Base-by-base conservation (phyloP, 2,888 invertebrate genomes). In the Arenicola marina region DNA sequence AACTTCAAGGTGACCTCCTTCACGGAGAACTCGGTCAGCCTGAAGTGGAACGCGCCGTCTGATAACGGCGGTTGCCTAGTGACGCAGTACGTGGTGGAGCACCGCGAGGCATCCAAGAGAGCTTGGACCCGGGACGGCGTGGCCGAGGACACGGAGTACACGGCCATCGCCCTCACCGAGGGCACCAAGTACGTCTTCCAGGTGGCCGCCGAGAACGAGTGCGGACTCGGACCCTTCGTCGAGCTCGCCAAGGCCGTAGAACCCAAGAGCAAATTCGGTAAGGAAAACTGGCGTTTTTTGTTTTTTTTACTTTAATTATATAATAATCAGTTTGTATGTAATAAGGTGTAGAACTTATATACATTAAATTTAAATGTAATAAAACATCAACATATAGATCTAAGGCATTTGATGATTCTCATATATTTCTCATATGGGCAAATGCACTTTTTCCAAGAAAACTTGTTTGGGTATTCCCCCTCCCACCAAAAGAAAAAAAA, bases 1-100 rank as follows among this genome's bases (percentile, higher is more conserved):
- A 76, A 76, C 51, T 91, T 92, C 1, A 87, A 88, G 32, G 89
- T 94, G 4, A 88, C 90, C 26, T 89, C 92, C 84, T 90, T 92
- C 60, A 80, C 80, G 64, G 78, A 82, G 28, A 80, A 82, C 63
- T 88, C 90, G 2, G 93, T 94, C 63, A 89, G 90, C 80, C 84
- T 97, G 26, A 88, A 90, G 44, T 97, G 96, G 96, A 45, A 34
- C 2, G 26, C 48, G 46, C 68, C 68, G 18, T 55, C 34, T 2
- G 70, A 70, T 51, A 55, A 70, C 32, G 71, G 68, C n/a, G 70
- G 70, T 43, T 68, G 74, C 38, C 51, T 44, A 29, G 60, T 70
- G 54, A 67, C 62, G 0, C 44, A 34, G 1, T 82, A 82, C 62
- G 67, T 75, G 32, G 67, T 82, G 59, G 80, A 81, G 63, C 73